Evolutionary conservation across 2,113 vertebrate genomes (phyloP).

Genomic region (Labeo catla): DNA sequence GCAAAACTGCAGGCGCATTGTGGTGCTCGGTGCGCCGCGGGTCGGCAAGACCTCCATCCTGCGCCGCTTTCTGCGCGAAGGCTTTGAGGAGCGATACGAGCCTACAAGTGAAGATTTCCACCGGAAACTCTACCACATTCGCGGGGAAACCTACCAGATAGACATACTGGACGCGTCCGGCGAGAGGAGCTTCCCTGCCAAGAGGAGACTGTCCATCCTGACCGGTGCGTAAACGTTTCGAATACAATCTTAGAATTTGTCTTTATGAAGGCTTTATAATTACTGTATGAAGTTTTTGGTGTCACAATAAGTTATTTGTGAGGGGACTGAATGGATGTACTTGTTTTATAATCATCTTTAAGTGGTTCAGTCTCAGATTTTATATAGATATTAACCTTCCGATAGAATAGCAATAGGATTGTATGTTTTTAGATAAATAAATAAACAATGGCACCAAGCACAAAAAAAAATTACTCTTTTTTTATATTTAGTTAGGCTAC

Average conservation of each 20-base stretch:
- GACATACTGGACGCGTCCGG: constrained; percentile 78
- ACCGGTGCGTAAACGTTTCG: constrained; percentile 67
- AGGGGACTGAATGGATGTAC: neutral
- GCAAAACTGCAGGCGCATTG: constrained; percentile 76
- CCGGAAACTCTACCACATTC: constrained; percentile 77
- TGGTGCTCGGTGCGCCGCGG: constrained; percentile 78
- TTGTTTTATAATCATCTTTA: neutral
- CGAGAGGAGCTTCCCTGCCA: constrained; percentile 78
- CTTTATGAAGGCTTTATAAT: neutral
- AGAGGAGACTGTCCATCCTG: constrained; percentile 77
- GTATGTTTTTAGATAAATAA: too few relatives aligned
- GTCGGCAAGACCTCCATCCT: constrained; percentile 80
- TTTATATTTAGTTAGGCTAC: too few relatives aligned
- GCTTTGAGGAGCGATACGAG: constrained; percentile 77
- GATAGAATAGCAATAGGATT: neutral
- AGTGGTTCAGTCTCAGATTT: neutral
- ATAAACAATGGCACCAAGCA: neutral
- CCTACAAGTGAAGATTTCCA: constrained; percentile 79
- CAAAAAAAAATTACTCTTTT: neutral
- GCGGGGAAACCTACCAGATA: constrained; percentile 77
- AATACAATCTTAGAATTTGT: neutral
- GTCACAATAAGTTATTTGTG: neutral
- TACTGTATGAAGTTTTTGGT: neutral
- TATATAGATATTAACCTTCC: neutral
- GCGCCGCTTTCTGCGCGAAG: constrained; percentile 74